phyloP scores from a whole-genome alignment of 2,113 vertebrate genomes.

The Chinchilla lanigera region DNA sequence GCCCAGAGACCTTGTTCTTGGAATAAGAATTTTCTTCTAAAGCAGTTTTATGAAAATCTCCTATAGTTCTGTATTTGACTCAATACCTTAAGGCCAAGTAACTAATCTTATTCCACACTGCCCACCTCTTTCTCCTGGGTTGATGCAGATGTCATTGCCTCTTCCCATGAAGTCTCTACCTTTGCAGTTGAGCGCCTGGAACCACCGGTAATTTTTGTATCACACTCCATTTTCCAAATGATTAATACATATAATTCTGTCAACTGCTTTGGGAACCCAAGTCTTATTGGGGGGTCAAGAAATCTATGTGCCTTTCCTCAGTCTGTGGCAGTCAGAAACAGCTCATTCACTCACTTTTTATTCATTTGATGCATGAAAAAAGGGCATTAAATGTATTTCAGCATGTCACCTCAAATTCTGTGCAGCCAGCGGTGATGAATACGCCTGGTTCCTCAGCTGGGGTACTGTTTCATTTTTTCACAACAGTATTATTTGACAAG shows the following conservation, averaged over 20 bases:
- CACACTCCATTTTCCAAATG: slow-evolving; percentile 80
- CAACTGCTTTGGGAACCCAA: slow-evolving; percentile 64
- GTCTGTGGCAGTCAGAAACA: slow-evolving; percentile 80
- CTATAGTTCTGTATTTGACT: background rate
- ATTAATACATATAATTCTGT: slow-evolving; percentile 84
- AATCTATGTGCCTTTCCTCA: slow-evolving; percentile 82
- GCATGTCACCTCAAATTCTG: slow-evolving; percentile 86
- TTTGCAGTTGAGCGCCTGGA: slow-evolving; percentile 61
- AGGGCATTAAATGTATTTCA: slow-evolving; percentile 88
- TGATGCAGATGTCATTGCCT: slow-evolving; percentile 24
- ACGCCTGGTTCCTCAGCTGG: slow-evolving; percentile 84
- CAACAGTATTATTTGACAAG: slow-evolving; percentile 89
- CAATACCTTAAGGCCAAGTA: background rate
- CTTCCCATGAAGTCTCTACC: slow-evolving; percentile 46
- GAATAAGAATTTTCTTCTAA: background rate
- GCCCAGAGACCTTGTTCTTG: background rate
- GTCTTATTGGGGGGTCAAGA: slow-evolving; percentile 66
- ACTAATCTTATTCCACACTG: rapidly evolving
- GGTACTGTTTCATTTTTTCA: slow-evolving; percentile 86
- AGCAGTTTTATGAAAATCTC: background rate
- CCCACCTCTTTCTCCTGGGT: background rate
- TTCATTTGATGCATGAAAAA: slow-evolving; percentile 87
- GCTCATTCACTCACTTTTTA: slow-evolving; percentile 83
- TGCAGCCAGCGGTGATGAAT: slow-evolving; percentile 87
- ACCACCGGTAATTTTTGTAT: slow-evolving; percentile 74